Conservation (phyloP, 1,140 invertebrate species). For the Homalodisca vitripennis region DNA sequence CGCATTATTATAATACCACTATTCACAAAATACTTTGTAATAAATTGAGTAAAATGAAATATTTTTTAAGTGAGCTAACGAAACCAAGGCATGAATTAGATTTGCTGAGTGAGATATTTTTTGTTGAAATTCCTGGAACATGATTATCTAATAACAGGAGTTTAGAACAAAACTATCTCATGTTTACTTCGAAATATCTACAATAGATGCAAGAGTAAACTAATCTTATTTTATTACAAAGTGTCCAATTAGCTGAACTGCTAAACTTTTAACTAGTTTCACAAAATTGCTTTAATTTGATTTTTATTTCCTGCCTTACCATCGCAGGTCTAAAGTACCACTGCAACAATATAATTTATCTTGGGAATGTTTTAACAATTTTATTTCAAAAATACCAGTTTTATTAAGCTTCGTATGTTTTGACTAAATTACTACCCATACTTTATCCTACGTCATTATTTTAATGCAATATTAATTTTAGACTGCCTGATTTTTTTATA, state of each 20-base stretch:
- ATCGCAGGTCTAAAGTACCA: background rate
- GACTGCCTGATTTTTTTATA: too few relatives aligned
- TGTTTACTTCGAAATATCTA: background rate
- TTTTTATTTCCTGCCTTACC: background rate
- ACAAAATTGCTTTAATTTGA: background rate
- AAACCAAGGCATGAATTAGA: background rate
- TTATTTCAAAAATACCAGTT: background rate
- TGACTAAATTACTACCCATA: background rate
- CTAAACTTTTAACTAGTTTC: background rate
- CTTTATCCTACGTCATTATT: too few relatives aligned
- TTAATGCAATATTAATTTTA: too few relatives aligned
- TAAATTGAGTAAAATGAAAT: too few relatives aligned
- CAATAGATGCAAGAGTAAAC: background rate
- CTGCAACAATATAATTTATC: background rate
- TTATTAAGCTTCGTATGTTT: background rate
- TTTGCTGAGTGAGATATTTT: background rate
- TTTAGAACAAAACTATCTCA: background rate
- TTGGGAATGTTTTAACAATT: background rate
- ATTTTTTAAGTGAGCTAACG: background rate
- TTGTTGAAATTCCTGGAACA: background rate
- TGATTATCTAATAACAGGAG: background rate
- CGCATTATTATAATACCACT: too few relatives aligned
- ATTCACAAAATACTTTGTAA: too few relatives aligned
- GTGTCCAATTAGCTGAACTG: slow-evolving; percentile 1
- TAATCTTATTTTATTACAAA: background rate